Conservation (phyloP, 2,888 invertebrate genomes). For the Sarcophaga rosellei region DNA sequence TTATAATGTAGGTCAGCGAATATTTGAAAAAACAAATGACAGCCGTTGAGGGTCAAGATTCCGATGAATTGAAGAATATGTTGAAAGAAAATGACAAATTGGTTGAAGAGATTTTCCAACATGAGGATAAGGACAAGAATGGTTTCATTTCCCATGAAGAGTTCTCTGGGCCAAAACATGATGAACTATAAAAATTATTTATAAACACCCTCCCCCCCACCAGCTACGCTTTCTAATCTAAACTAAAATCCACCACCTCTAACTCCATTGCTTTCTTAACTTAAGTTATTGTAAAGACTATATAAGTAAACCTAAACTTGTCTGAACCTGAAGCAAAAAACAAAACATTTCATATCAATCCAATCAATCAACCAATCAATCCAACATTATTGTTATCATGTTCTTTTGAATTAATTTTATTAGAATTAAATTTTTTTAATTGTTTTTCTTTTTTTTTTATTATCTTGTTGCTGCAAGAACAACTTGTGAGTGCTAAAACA, state of each 20-base stretch:
- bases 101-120: slow-evolving; percentile 97
- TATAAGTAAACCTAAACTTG: not conserved
- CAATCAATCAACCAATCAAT: not conserved
- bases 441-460: not conserved
- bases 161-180: slow-evolving; percentile 98
- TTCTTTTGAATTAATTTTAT: slow-evolving; percentile 18
- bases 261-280: slow-evolving; percentile 20
- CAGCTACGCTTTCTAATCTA: not conserved
- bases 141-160: slow-evolving; percentile 97
- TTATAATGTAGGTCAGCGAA: slow-evolving; percentile 88
- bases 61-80: slow-evolving; percentile 91
- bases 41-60: slow-evolving; percentile 88
- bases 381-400: not conserved
- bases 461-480: not conserved
- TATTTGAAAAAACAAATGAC: slow-evolving; percentile 96
- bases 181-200: slow-evolving; percentile 88
- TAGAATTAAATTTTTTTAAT: not conserved
- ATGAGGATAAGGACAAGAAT: slow-evolving; percentile 98
- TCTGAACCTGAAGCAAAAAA: not conserved
- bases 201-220: not conserved
- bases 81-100: slow-evolving; percentile 94
- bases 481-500: slow-evolving; percentile 32
- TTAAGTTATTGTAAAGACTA: slow-evolving; percentile 46
- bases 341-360: not conserved
- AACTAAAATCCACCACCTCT: slow-evolving; percentile 15